Evolutionary conservation across 2,888 invertebrate species (phyloP).

Genomic region (Pachydiplax longipennis): DNA sequence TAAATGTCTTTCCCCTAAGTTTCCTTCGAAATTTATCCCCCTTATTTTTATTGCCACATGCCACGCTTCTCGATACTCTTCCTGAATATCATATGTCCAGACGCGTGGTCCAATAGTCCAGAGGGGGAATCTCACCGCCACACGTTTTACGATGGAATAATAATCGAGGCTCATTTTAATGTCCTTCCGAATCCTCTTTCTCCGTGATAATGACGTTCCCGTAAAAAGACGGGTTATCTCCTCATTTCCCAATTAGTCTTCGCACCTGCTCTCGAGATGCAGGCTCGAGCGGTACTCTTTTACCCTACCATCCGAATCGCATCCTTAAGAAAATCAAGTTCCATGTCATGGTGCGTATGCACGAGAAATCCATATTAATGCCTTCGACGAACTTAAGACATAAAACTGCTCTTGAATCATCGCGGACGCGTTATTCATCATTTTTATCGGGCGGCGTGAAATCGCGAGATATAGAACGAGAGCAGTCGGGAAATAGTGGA

Average conservation of each 20-base stretch:
- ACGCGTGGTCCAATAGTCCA: not conserved
- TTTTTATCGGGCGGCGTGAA: not conserved
- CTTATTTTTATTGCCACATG: not conserved
- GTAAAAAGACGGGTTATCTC: not conserved
- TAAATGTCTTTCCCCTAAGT: not conserved
- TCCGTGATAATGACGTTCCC: not conserved
- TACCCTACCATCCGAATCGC: not conserved
- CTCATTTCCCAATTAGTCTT: constrained; percentile 7
- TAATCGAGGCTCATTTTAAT: not conserved
- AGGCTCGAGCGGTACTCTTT: not conserved
- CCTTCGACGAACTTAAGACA: constrained; percentile 12
- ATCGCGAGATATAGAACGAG: not conserved
- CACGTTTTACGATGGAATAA: not conserved
- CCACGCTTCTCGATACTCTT: not conserved
- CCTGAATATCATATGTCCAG: not conserved
- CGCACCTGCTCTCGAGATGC: not conserved
- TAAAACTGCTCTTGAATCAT: not conserved
- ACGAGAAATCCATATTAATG: constrained; percentile 15
- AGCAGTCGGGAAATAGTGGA: not conserved
- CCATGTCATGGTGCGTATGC: not conserved
- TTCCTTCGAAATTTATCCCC: not conserved
- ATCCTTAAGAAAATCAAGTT: constrained; percentile 4
- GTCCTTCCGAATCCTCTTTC: not conserved
- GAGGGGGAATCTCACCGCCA: not conserved
- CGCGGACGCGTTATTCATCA: constrained; percentile 13